Evolutionary conservation across 2,888 invertebrate species (phyloP), one percentile per base, ranked within the genome.

Genomic region (Mechanitis messenoides): DNA sequence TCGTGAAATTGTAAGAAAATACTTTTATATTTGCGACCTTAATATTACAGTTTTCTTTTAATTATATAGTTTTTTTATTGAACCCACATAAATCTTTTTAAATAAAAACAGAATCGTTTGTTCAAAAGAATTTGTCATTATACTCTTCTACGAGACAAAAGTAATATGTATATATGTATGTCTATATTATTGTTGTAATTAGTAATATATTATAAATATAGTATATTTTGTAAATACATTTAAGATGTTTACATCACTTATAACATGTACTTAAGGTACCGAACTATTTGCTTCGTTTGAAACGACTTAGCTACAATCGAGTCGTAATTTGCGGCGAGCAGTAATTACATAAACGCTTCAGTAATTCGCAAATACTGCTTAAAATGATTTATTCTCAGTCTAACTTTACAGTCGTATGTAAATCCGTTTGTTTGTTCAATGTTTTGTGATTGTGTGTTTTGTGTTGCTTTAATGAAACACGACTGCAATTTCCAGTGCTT

Each of bases 301-400:
- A 50, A 50, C 50, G 50, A 50, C 50, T 50, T 50, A 50, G 50
- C 31, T 50, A 50, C 50, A 50, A 50, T 50, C 50, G 50, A 50
- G 50, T 42, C 42, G 42, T 50, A 50, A 50, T 50, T 50, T 50
- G 50, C 50, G 50, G 50, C 50, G 50, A 50, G 31, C 50, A 31
- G 50, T 50, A 50, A 50, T 50, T 50, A 50, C 50, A 50, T 50
- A 50, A 50, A 31, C 50, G 50, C 50, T 50, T 50, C 50, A 11
- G 31, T 50, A 31, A 50, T 50, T 50, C 50, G 31, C 50, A 50
- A 50, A 50, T 50, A 50, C 50, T 50, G 50, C 50, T 50, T 50
- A 28, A 50, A 50, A 50, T 50, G 50, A 50, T 50, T 50, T 50
- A 50, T 50, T 50, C 47, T 5, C 42, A 42, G 50, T 50, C 50